Percentiles rank a stretch among this genome's conserved stretches.
phyloP scores from a whole-genome alignment of 1,140 invertebrate species.

The Physella acuta region DNA sequence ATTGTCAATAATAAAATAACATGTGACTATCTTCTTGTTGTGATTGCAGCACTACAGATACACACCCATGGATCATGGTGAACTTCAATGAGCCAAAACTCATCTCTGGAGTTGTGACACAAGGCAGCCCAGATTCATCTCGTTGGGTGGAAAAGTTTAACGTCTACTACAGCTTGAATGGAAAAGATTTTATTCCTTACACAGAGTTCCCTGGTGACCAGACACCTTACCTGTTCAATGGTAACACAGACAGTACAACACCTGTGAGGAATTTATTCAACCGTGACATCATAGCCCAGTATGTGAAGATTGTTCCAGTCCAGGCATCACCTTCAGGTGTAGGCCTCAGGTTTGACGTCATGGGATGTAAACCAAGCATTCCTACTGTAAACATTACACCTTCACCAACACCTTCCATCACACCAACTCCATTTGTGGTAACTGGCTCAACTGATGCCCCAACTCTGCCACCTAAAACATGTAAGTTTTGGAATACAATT shows the following conservation, averaged over 20 bases:
- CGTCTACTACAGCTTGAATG: conserved; percentile 59
- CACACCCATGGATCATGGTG: conserved; percentile 45
- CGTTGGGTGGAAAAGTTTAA: conserved; percentile 75
- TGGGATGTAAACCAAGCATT: conserved; percentile 41
- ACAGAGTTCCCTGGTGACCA: conserved; percentile 22
- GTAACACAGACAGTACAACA: conserved; percentile 37
- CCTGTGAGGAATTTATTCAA: conserved; percentile 40
- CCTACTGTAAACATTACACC: too few species aligned
- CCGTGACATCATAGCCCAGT: conserved; percentile 39
- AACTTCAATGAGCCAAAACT: conserved; percentile 72
- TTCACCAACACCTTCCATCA: too few species aligned
- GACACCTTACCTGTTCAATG: conserved; percentile 35
- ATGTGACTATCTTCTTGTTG: too few species aligned
- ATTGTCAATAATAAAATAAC: too few species aligned
- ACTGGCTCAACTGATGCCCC: too few species aligned
- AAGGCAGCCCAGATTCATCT: conserved; percentile 55
- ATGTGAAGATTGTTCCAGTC: conserved; percentile 35
- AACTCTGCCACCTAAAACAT: too few species aligned
- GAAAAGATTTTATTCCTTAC: conserved; percentile 33
- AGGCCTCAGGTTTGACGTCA: conserved; percentile 37
- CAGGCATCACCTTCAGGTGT: conserved; percentile 4
- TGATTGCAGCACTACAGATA: too few species aligned
- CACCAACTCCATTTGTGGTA: too few species aligned
- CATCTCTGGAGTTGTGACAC: conserved; percentile 76
- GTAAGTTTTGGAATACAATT: too few species aligned